These are phyloP conservation scores for Pseudopipra pipra DNA, from an alignment of 2,113 vertebrate genomes.

Conservation along the genomic window DNA sequence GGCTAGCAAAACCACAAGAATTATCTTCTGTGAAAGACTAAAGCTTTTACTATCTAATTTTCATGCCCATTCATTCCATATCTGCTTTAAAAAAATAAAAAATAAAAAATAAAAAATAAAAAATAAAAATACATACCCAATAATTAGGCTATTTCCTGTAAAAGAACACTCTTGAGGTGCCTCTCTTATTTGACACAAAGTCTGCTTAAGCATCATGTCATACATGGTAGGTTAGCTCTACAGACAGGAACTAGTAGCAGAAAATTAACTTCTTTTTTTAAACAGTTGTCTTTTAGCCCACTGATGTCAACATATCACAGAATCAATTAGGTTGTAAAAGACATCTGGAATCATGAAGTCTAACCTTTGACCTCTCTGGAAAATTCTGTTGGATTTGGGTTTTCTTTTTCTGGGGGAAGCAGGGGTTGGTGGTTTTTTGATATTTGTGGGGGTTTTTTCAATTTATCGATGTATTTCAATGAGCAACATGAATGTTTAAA, in stretches of 20 bases:
- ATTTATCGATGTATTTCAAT: neutral
- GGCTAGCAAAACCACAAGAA: neutral
- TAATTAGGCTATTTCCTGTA: neutral
- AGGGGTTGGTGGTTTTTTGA: rapidly evolving
- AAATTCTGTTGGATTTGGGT: neutral
- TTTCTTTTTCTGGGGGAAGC: neutral
- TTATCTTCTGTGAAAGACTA: neutral
- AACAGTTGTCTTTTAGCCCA: neutral
- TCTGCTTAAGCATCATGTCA: neutral
- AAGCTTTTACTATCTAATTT: neutral
- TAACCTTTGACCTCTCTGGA: neutral
- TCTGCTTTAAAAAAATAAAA: neutral
- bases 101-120: neutral
- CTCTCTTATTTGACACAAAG: neutral
- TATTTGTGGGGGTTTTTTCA: neutral
- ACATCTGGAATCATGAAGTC: neutral
- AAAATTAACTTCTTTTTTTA: neutral
- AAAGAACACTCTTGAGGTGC: rapidly evolving
- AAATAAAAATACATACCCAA: neutral
- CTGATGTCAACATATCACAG: neutral
- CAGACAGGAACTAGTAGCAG: neutral
- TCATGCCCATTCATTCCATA: neutral
- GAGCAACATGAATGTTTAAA: neutral
- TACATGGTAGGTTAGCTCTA: neutral
- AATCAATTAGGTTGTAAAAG: neutral